A percentile compares a stretch with the other conserved stretches of the same genome.
Conservation (phyloP, 2,113 vertebrate species). For the Xyliphius kryptos region DNA sequence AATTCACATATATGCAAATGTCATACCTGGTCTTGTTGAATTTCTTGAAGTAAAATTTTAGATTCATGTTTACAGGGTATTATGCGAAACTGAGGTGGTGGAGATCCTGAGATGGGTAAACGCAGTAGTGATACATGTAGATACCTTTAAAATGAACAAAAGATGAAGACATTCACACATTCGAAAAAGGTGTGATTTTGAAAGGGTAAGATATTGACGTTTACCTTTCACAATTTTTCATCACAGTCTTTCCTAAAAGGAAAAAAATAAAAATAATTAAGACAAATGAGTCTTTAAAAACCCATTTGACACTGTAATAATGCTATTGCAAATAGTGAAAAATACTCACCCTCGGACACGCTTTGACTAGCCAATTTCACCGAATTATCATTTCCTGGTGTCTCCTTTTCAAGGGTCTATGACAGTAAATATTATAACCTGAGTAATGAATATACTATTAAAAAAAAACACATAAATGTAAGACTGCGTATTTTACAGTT, state of each 20-base stretch:
- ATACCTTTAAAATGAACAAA: constrained; percentile 10
- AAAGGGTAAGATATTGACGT: no score
- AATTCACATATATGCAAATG: no score
- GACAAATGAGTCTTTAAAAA: no score
- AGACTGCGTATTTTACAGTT: neutral
- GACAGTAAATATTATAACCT: no score
- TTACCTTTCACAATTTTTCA: neutral
- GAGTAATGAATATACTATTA: neutral
- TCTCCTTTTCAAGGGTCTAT: no score
- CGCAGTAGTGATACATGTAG: constrained; percentile 22
- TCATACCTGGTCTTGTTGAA: constrained; percentile 31
- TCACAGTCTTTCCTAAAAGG: neutral
- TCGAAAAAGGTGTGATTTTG: no score
- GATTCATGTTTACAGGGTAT: constrained; percentile 3
- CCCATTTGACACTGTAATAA: no score
- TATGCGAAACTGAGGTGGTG: constrained; percentile 37
- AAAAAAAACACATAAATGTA: neutral
- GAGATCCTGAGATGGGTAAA: constrained; percentile 30
- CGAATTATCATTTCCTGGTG: no score
- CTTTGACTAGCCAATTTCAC: no score
- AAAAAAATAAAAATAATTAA: neutral
- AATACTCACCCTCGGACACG: no score
- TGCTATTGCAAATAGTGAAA: no score
- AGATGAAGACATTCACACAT: neutral
- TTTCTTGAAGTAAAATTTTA: constrained; percentile 32